Evolutionary conservation across 2,113 vertebrate species (phyloP).

Genomic region (Rhodinocichla rosea): DNA sequence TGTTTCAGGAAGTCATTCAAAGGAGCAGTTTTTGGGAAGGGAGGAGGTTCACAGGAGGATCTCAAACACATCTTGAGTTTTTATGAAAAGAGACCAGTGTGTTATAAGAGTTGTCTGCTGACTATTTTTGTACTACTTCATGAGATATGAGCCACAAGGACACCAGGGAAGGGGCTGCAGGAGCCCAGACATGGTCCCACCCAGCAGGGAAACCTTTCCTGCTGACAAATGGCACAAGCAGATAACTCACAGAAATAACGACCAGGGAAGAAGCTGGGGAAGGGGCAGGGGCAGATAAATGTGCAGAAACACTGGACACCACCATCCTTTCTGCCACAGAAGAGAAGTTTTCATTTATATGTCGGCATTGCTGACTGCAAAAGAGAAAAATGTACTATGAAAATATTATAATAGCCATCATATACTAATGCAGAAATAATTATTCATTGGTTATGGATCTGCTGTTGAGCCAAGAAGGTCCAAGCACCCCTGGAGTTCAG

Average conservation of each 20-base stretch:
- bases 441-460: not conserved
- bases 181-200: not conserved
- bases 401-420: not conserved
- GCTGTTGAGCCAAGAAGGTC: not conserved
- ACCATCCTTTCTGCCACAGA: not conserved
- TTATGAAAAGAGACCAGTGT: not conserved
- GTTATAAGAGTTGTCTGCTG: not conserved
- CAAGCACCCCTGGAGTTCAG: not conserved
- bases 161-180: not conserved
- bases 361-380: not conserved
- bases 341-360: not conserved
- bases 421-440: not conserved
- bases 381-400: not conserved
- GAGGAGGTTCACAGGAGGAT: not conserved
- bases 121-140: not conserved
- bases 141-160: fast-evolving
- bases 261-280: not conserved
- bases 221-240: not conserved
- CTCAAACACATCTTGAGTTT: not conserved
- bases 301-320: not conserved
- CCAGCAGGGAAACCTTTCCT: not conserved
- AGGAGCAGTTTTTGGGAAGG: not conserved
- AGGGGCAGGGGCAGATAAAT: not conserved
- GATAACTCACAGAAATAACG: not conserved
- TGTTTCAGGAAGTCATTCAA: not conserved